Conservation (phyloP, 2,888 invertebrate species). For the Cosmopolites sordidus region DNA sequence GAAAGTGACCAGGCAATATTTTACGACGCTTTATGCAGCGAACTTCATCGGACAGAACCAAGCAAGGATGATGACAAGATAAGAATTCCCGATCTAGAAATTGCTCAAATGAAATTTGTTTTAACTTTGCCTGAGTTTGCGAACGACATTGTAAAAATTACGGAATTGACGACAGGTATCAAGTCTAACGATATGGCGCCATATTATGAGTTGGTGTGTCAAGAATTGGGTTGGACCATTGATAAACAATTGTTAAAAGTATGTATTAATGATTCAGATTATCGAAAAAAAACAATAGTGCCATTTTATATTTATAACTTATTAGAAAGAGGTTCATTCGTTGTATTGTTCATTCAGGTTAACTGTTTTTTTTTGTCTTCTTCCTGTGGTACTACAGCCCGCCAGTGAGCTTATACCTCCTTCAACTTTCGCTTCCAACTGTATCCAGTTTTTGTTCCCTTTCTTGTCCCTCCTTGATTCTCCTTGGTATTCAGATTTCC, state of each 20-base stretch:
- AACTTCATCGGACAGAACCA: neutral
- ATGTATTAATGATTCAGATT: too few relatives aligned
- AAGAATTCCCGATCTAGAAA: conserved; percentile 36
- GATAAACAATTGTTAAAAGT: conserved; percentile 43
- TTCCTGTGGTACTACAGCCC: too few relatives aligned
- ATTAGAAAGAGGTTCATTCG: too few relatives aligned
- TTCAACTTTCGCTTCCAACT: too few relatives aligned
- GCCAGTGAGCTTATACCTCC: too few relatives aligned
- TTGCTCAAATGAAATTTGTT: conserved; percentile 57
- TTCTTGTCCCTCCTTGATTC: too few relatives aligned
- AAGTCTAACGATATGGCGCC: conserved; percentile 59
- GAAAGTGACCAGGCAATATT: conserved; percentile 26
- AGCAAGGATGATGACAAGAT: neutral
- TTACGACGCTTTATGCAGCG: conserved; percentile 19
- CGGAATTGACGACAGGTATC: conserved; percentile 51
- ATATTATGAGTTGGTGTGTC: conserved; percentile 58
- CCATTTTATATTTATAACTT: too few relatives aligned
- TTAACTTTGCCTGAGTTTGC: conserved; percentile 50
- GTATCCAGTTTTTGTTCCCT: too few relatives aligned
- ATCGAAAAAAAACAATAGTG: too few relatives aligned
- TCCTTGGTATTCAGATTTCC: too few relatives aligned
- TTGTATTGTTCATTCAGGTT: too few relatives aligned
- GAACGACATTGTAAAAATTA: conserved; percentile 43
- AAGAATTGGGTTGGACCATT: conserved; percentile 47
- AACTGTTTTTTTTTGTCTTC: too few relatives aligned